A percentile compares a stretch with the other conserved stretches of the same genome.
Conservation (phyloP, 2,888 invertebrate genomes). For the Noctua fimbriata region DNA sequence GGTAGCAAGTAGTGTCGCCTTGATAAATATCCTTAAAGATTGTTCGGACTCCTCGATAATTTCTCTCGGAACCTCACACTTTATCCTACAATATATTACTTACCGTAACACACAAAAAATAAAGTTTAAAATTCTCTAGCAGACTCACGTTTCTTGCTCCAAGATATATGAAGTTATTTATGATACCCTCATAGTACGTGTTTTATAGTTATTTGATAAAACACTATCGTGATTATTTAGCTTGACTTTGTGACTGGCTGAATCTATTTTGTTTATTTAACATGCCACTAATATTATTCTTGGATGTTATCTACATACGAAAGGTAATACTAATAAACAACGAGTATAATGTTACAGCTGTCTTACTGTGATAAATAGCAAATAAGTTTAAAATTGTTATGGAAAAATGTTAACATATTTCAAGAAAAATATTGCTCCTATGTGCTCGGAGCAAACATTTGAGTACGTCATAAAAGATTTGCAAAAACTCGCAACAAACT, state of each 20-base stretch:
- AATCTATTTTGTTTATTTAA: conserved; percentile 84
- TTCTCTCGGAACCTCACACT: conserved; percentile 84
- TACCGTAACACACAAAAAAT: conserved; percentile 61
- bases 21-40: conserved; percentile 90
- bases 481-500: conserved; percentile 50
- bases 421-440: conserved; percentile 21
- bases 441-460: conserved; percentile 17
- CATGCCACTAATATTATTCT: conserved; percentile 81
- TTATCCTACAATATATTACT: conserved; percentile 64
- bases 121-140: conserved; percentile 68
- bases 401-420: conserved; percentile 27
- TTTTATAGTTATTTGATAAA: conserved; percentile 90
- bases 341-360: conserved; percentile 76
- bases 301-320: conserved; percentile 78
- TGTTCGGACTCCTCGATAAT: conserved; percentile 88
- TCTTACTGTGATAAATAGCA: conserved; percentile 65
- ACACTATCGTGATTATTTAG: conserved; percentile 89
- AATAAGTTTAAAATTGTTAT: conserved; percentile 45
- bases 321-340: conserved; percentile 74
- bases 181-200: conserved; percentile 85
- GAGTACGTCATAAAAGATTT: conserved; percentile 44
- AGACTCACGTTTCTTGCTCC: conserved; percentile 59
- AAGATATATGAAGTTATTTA: conserved; percentile 84
- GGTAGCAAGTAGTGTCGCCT: conserved; percentile 89
- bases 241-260: conserved; percentile 83